Base-by-base conservation (phyloP, 2,797 vertebrate genomes). In the Sebastes aleutianus region DNA sequence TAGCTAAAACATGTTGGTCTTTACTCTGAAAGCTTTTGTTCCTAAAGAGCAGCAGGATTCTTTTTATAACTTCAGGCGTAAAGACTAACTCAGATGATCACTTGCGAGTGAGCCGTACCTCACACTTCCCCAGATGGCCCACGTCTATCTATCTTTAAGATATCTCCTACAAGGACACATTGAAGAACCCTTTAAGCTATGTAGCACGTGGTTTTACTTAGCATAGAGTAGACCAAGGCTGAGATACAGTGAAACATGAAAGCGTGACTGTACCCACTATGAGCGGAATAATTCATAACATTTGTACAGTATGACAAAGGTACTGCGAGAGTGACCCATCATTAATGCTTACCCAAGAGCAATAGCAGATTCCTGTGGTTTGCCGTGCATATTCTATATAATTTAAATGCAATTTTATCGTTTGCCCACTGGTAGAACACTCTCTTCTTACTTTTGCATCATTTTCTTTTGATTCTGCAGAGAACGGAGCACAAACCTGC, bases 71-170 rank as follows among this genome's bases (percentile, higher is more conserved):
- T 79, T 73, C 27, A 70, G 43, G 27, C 34, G 43, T 61, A 29
- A 78, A 80, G 53, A 57, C 14, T 56, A 43, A 39, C 31, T 54
- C 57, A 11, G 27, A 71, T 32, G 24, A 66, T 16, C 2, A 1
- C 39, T 77, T 53, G 59, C 56, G 47, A 78, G 73, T 56, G 76
- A 88, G 80, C 65, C 68, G 63, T 29, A 83, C 26, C 69, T 79
- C 80, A 81, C 79, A 70, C 74, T 75, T 87, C 39, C 57, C 79
- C 88, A 86, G 75, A 79, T 70, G 71, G 62, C 29, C 62, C 6
- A 50, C 8, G 61, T 78, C 74, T 82, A 57, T 54, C 50, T n/a
- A 20, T 79, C 82, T 86, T 82, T 85, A 80, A 74, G 43, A 59
- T 73, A 74, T 71, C 14, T 29, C 66, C 12, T 68, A 64, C 64